Conservation (phyloP, 1,140 invertebrate species). For the Drosophila sturtevanti region DNA sequence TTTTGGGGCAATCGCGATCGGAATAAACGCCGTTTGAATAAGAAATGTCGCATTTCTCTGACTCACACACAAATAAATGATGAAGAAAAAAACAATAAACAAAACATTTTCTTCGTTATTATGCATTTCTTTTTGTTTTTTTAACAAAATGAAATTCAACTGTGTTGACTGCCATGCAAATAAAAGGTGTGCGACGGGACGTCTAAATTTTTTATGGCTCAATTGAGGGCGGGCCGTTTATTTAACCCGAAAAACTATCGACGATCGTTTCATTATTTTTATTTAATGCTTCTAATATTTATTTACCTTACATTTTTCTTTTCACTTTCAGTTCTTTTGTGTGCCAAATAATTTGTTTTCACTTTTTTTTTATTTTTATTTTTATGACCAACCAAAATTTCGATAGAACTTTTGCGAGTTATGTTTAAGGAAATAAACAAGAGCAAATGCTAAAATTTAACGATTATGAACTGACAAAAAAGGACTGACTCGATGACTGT, state of each 20-base stretch:
- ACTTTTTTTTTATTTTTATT: background rate
- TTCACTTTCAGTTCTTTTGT: conserved; percentile 45
- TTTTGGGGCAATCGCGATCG: conserved; percentile 58
- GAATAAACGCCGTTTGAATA: conserved; percentile 63
- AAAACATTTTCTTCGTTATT: conserved; percentile 39
- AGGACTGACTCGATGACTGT: background rate
- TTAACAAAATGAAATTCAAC: conserved; percentile 59
- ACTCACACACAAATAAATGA: conserved; percentile 22
- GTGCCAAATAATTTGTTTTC: conserved; percentile 48
- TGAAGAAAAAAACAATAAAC: conserved; percentile 33
- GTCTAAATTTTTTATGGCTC: conserved; percentile 22
- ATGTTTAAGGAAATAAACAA: conserved; percentile 65
- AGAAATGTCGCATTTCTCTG: conserved; percentile 57
- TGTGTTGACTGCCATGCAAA: conserved; percentile 64
- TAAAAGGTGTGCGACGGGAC: conserved; percentile 57
- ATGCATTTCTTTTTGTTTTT: conserved; percentile 53
- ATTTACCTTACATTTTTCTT: conserved; percentile 60
- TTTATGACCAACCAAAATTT: conserved; percentile 58
- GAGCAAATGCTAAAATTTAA: conserved; percentile 62
- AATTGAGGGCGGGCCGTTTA: conserved; percentile 35
- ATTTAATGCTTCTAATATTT: conserved; percentile 59
- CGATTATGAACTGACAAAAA: conserved; percentile 65
- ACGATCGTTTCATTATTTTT: conserved; percentile 39
- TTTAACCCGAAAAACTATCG: conserved; percentile 57
- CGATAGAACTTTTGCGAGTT: conserved; percentile 64